These are phyloP conservation scores for Lamellibrachia columna DNA, from an alignment of 2,888 invertebrate genomes.

Conservation along the genomic window DNA sequence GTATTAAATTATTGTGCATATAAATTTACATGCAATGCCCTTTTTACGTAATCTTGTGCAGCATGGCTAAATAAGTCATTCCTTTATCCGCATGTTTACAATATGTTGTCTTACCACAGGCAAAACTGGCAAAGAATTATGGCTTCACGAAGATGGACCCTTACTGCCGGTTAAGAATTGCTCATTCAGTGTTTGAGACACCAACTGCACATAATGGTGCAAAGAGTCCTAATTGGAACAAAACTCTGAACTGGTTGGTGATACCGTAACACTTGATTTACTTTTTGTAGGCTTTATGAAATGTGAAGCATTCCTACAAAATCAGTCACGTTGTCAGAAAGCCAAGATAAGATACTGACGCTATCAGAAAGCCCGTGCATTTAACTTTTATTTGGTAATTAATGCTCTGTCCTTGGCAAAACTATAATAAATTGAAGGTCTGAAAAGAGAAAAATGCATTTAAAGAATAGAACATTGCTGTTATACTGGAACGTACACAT, in stretches of 20 bases:
- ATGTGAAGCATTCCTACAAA: neutral
- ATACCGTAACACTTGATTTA: neutral
- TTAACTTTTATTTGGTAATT: no score
- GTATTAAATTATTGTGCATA: no score
- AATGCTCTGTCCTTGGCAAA: no score
- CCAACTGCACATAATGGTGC: slow-evolving; percentile 94
- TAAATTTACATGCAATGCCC: no score
- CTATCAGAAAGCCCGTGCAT: no score
- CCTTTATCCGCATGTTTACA: neutral
- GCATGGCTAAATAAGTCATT: neutral
- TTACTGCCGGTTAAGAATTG: slow-evolving; percentile 89
- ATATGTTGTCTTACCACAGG: slow-evolving; percentile 33
- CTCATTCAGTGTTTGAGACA: slow-evolving; percentile 94
- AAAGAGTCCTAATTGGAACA: slow-evolving; percentile 95
- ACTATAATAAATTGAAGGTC: no score
- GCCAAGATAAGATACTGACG: neutral
- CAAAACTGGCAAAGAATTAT: slow-evolving; percentile 85
- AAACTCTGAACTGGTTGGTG: slow-evolving; percentile 87
- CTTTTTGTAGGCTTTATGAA: neutral
- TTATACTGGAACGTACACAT: no score
- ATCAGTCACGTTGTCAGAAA: neutral
- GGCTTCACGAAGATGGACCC: slow-evolving; percentile 96
- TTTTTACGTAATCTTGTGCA: slow-evolving; percentile 23
- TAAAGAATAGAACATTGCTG: no score
- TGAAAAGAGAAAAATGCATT: no score